A percentile compares a stretch with the other conserved stretches of the same genome.
Evolutionary conservation across 2,888 invertebrate genomes (phyloP).

Genomic region (Meta bourneti): DNA sequence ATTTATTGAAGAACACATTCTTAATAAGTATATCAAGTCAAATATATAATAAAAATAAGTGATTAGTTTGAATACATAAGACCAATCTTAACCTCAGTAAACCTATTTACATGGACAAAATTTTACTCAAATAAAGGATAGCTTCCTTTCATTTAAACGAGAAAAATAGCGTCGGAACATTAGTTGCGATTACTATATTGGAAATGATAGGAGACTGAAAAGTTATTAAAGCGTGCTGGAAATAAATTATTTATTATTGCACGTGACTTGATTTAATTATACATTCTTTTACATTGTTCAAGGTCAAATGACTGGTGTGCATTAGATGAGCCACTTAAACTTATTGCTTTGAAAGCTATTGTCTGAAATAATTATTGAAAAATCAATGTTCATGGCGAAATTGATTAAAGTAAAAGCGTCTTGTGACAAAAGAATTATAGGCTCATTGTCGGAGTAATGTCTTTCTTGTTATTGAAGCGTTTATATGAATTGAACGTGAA

Average conservation of each 20-base stretch:
- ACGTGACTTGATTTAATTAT: not conserved
- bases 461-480: not conserved
- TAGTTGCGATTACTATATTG: not conserved
- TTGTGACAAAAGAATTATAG: not conserved
- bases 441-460: not conserved
- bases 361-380: constrained; percentile 1
- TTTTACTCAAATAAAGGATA: too few relatives aligned
- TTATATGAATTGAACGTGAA: not conserved
- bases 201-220: not conserved
- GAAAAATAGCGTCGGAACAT: too few relatives aligned
- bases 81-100: too few relatives aligned
- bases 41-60: too few relatives aligned
- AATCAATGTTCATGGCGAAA: not conserved
- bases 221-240: not conserved
- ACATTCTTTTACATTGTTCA: not conserved
- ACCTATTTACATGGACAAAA: too few relatives aligned
- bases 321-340: not conserved
- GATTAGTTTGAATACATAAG: too few relatives aligned
- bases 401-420: not conserved
- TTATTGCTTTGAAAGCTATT: not conserved
- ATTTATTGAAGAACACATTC: too few relatives aligned
- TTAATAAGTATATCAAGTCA: too few relatives aligned
- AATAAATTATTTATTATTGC: not conserved
- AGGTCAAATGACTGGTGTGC: not conserved
- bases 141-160: too few relatives aligned